These are phyloP conservation scores for Rhabditoides inermis DNA, from an alignment of 2,888 invertebrate genomes.

Conservation along the genomic window DNA sequence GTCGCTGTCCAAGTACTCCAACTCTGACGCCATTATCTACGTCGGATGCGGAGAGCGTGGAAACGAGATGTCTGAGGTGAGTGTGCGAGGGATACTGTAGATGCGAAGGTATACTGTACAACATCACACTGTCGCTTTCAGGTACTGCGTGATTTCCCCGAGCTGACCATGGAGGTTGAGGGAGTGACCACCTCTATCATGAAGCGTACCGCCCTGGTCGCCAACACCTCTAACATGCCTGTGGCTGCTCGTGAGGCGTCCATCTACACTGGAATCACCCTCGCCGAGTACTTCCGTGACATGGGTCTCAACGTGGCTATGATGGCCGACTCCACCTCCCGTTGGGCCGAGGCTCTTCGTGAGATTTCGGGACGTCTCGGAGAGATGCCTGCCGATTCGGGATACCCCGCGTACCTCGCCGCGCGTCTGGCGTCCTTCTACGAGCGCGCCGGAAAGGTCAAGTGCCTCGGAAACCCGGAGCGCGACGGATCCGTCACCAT, in stretches of 20 bases:
- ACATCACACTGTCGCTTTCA: constrained; percentile 3
- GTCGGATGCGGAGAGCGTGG: constrained; percentile 99
- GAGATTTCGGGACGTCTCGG: constrained; percentile 96
- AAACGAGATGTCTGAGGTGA: constrained; percentile 96
- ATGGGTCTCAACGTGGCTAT: constrained; percentile 99
- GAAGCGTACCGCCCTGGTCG: constrained; percentile 97
- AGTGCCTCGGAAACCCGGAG: constrained; percentile 66
- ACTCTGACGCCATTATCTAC: constrained; percentile 97
- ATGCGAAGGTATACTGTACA: not conserved
- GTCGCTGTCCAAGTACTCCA: constrained; percentile 96
- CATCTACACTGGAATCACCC: constrained; percentile 94
- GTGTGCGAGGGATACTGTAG: too few species aligned
- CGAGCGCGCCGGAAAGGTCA: constrained; percentile 94
- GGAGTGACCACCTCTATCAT: constrained; percentile 91
- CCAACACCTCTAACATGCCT: constrained; percentile 99
- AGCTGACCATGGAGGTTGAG: constrained; percentile 90
- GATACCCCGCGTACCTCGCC: constrained; percentile 97
- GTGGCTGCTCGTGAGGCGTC: constrained; percentile 99
- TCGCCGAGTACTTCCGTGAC: constrained; percentile 79
- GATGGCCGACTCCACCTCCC: constrained; percentile 99
- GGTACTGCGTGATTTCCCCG: constrained; percentile 90
- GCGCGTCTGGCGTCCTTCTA: constrained; percentile 97
- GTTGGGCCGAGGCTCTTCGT: constrained; percentile 99
- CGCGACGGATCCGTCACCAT: constrained; percentile 97
- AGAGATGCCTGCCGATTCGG: constrained; percentile 96